Evolutionary conservation across 2,797 vertebrate genomes (phyloP), one percentile per base, ranked within the genome.

Genomic region (Limosa lapponica): DNA sequence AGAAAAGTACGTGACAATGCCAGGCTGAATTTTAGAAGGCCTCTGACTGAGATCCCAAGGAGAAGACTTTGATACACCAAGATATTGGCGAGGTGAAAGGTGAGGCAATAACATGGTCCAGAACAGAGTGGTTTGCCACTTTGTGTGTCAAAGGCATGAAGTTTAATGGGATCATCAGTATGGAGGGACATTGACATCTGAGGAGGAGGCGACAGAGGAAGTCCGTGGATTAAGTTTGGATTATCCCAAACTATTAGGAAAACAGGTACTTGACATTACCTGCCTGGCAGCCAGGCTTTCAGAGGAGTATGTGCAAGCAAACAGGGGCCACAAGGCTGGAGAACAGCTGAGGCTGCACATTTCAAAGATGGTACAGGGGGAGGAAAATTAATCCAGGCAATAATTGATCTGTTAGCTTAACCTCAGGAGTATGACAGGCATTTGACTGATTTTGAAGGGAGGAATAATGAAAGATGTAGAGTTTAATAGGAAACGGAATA

Each of bases 371-470:
- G 11, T 69, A 7, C 28, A 71, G 41, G 24, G 23, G 20, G 11
- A 57, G 25, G 32, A 24, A 88, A 85, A 59, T 46, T 37, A 75
- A 88, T 79, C 54, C 49, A 73, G 66, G n/a, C 24, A 58, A 65
- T 52, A 90, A 93, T 27, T 57, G 74, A 73, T 79, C 73, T 82
- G 62, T 82, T 92, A 92, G 36, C 25, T 90, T 93, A 92, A 94
- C 70, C 82, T 92, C 73, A 62, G 58, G 27, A 48, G 25, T 59
- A 55, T 90, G 88, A 84, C 77, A 93, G 25, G 58, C 52, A 83
- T 90, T 90, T 69, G 61, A 69, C 41, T 88, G 43, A 83, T 86
- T 93, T 86, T 79, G 65, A 86, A 73, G 70, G 55, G 51, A 93
- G 23, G 28, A 62, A 41, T 70, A 92, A 70, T 36, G 69, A 36